Conservation (phyloP, 2,797 vertebrate genomes). For the Channa striata region DNA sequence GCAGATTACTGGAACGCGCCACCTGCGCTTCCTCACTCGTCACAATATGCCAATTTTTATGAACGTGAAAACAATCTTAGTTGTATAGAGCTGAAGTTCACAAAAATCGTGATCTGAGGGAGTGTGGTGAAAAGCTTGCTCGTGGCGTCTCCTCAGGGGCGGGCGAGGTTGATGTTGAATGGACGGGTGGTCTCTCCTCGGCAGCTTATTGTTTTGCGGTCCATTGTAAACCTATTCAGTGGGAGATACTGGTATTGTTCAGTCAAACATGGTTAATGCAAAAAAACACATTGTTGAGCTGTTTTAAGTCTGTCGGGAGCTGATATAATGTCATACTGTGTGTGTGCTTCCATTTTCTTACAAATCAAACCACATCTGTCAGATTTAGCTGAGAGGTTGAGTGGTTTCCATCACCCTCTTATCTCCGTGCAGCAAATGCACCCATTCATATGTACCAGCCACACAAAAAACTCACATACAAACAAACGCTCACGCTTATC, state of each 20-base stretch:
- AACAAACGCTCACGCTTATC: slow-evolving; percentile 56
- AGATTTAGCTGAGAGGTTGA: slow-evolving; percentile 70
- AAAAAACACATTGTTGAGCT: slow-evolving; percentile 61
- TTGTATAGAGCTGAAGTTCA: slow-evolving; percentile 46
- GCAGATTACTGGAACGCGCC: slow-evolving; percentile 64
- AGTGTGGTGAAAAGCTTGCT: slow-evolving; percentile 16
- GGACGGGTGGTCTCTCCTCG: slow-evolving; percentile 20
- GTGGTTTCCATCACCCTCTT: slow-evolving; percentile 75
- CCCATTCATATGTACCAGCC: slow-evolving; percentile 17
- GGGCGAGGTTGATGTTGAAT: slow-evolving; percentile 50
- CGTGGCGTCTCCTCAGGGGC: slow-evolving; percentile 32
- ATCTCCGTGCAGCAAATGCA: slow-evolving; percentile 68
- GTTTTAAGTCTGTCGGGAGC: slow-evolving; percentile 53
- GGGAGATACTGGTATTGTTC: slow-evolving; percentile 46
- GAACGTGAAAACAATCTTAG: slow-evolving; percentile 57
- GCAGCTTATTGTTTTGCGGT: slow-evolving; percentile 53
- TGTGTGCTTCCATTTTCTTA: slow-evolving; percentile 46
- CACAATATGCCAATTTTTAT: slow-evolving; percentile 55
- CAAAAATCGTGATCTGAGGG: slow-evolving; percentile 49
- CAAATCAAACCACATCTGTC: slow-evolving; percentile 66
- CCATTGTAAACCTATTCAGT: slow-evolving; percentile 53
- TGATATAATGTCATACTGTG: slow-evolving; percentile 37
- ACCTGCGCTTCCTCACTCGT: slow-evolving; percentile 61
- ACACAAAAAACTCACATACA: slow-evolving; percentile 8
- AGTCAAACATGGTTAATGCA: slow-evolving; percentile 59